phyloP scores from a whole-genome alignment of 2,888 invertebrate genomes.

The Orchesellides sinensis region DNA sequence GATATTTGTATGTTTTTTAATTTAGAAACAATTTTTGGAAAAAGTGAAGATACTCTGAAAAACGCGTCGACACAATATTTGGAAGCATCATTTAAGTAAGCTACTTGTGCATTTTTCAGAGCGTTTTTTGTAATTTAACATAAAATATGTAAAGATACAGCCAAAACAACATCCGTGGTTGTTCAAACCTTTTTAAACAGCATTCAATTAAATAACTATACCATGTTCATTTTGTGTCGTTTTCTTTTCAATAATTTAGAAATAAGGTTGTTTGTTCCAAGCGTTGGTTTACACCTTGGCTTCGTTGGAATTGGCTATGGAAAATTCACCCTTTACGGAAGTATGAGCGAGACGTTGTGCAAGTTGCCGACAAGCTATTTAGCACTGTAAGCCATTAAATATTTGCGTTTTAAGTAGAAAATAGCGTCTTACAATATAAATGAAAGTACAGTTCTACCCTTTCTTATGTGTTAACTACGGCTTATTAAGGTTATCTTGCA shows the following conservation, averaged over 20 bases:
- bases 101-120: too few relatives aligned
- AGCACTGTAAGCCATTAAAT: background rate
- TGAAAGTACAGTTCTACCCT: too few relatives aligned
- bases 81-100: too few relatives aligned
- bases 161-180: too few relatives aligned
- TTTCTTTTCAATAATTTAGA: background rate
- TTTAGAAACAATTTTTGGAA: constrained; percentile 7
- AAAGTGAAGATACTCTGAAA: background rate
- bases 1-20: background rate
- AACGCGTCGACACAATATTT: background rate
- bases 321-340: background rate
- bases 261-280: constrained; percentile 1
- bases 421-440: too few relatives aligned
- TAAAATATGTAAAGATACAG: too few relatives aligned
- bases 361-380: background rate
- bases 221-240: too few relatives aligned
- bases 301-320: constrained; percentile 4
- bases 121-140: too few relatives aligned
- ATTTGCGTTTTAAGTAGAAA: background rate
- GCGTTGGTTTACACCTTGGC: constrained; percentile 8
- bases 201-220: too few relatives aligned
- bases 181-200: too few relatives aligned
- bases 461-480: too few relatives aligned
- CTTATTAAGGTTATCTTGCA: too few relatives aligned
- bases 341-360: background rate